Conservation (phyloP, 2,113 vertebrate genomes). For the Grantiella picta region DNA sequence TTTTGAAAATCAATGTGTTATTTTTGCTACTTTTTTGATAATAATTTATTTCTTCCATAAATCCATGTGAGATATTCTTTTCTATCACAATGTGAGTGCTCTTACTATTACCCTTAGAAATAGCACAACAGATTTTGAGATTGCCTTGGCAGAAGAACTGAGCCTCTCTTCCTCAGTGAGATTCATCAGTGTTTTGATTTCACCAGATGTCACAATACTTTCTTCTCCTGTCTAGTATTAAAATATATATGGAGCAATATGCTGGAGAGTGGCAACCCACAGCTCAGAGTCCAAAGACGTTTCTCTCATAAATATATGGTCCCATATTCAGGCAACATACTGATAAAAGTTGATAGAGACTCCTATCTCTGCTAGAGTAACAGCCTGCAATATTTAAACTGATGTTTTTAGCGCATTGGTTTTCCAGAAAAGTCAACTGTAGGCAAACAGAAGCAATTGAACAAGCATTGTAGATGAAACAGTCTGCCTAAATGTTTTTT, state of each 20-base stretch:
- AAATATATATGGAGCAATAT: background rate
- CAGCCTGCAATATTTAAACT: background rate
- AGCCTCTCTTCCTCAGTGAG: background rate
- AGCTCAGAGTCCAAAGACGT: background rate
- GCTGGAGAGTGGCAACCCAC: background rate
- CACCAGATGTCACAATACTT: background rate
- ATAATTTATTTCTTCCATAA: background rate
- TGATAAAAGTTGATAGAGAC: background rate
- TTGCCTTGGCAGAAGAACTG: background rate
- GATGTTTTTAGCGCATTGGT: background rate
- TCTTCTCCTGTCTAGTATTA: background rate
- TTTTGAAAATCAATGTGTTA: background rate
- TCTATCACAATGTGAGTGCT: background rate
- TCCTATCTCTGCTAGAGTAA: background rate
- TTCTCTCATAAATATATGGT: background rate
- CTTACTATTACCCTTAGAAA: background rate
- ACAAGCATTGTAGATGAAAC: background rate
- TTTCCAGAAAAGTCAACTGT: background rate
- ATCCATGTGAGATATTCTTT: background rate
- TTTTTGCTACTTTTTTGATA: background rate
- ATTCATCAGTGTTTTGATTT: background rate
- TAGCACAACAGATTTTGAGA: background rate
- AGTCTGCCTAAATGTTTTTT: background rate
- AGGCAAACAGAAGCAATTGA: background rate
- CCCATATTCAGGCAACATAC: background rate